Conservation (phyloP, 2,888 invertebrate genomes). For the Epinotia brunnichana region DNA sequence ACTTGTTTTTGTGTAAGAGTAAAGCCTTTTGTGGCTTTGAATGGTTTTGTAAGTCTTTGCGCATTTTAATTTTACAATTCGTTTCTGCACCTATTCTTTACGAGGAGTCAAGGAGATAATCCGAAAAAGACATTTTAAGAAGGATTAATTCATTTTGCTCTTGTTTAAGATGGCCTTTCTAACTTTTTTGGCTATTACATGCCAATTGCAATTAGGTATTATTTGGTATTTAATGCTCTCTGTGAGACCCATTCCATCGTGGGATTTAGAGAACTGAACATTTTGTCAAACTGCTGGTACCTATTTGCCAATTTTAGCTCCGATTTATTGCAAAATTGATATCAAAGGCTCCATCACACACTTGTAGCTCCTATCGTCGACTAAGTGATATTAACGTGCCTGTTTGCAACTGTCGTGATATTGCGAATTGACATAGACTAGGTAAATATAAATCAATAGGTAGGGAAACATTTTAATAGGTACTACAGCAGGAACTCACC, state of each 20-base stretch:
- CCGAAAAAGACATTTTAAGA: background rate
- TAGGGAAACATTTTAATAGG: no score
- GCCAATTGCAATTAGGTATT: no score
- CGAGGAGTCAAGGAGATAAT: background rate
- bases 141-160: background rate
- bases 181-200: no score
- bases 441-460: no score
- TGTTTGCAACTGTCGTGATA: no score
- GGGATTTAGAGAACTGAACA: background rate
- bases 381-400: no score
- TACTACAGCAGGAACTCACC: no score
- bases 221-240: background rate
- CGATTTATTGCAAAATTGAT: background rate
- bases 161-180: no score
- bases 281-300: no score
- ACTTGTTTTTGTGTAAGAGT: conserved; percentile 13
- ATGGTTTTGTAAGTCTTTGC: conserved; percentile 1
- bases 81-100: background rate
- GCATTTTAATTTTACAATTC: background rate
- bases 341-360: no score
- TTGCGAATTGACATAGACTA: no score
- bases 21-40: conserved; percentile 9
- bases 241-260: background rate
- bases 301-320: background rate
- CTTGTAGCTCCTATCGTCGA: no score